Evolutionary conservation across 2,888 invertebrate species (phyloP).

Genomic region (Sinhomidia bicolor): DNA sequence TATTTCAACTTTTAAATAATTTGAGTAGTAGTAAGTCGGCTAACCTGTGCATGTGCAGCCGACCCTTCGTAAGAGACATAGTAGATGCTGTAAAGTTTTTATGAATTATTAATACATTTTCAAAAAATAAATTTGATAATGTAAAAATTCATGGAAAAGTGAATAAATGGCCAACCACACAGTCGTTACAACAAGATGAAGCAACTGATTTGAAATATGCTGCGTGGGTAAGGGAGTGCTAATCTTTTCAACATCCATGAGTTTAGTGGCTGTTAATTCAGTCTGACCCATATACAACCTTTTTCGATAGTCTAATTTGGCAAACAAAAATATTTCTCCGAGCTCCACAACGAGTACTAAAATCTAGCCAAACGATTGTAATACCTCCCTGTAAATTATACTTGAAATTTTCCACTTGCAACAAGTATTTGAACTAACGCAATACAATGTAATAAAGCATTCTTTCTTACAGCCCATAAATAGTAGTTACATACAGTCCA

Average conservation of each 20-base stretch:
- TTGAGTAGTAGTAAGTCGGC: neutral
- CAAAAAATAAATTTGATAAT: neutral
- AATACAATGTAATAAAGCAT: neutral
- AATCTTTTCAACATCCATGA: neutral
- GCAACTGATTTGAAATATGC: neutral
- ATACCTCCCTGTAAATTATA: too few species aligned
- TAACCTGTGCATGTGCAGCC: conserved; percentile 40
- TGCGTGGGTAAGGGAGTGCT: neutral
- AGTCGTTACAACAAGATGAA: conserved; percentile 27
- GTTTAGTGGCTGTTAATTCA: neutral
- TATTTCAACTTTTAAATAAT: too few species aligned
- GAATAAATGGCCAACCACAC: conserved; percentile 25
- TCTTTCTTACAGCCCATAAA: conserved; percentile 51
- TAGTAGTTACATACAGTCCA: conserved; percentile 61
- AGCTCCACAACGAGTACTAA: conserved; percentile 52
- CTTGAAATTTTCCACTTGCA: too few species aligned
- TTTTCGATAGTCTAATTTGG: neutral
- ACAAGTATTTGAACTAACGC: too few species aligned
- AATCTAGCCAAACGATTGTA: too few species aligned
- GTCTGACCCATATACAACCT: neutral
- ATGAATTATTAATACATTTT: neutral
- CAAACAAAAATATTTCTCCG: conserved; percentile 51
- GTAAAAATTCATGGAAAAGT: neutral
- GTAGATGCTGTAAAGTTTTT: conserved; percentile 31
- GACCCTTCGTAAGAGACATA: conserved; percentile 47